Conservation (phyloP, 1,140 invertebrate species). For the Zophobas morio region DNA sequence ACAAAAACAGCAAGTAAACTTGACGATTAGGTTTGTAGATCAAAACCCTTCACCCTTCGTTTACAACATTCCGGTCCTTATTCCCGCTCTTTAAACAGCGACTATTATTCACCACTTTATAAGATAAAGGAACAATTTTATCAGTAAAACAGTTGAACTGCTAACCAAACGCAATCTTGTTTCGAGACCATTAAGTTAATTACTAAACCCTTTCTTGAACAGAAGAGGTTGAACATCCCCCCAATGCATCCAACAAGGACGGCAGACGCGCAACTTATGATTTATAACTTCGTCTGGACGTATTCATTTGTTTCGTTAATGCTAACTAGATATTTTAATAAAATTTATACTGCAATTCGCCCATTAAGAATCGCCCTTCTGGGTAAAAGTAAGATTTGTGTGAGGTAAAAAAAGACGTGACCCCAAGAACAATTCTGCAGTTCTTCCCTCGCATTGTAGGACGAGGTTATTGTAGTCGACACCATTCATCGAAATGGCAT, state of each 20-base stretch:
- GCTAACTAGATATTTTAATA: conserved; percentile 46
- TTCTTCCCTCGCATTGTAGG: neutral
- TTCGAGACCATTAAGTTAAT: conserved; percentile 68
- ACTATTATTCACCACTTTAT: conserved; percentile 61
- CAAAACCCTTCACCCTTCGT: neutral
- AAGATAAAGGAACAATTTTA: conserved; percentile 67
- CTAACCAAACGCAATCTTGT: conserved; percentile 68
- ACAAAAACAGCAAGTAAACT: neutral
- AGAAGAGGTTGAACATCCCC: conserved; percentile 43
- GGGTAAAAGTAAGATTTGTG: conserved; percentile 21
- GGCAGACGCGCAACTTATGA: conserved; percentile 19
- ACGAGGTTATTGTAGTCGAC: conserved; percentile 31
- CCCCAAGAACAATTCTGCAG: neutral
- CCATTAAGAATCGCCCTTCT: conserved; percentile 24
- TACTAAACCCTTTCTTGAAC: conserved; percentile 65
- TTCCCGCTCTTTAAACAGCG: conserved; percentile 23
- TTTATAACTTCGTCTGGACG: conserved; percentile 37
- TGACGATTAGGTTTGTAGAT: conserved; percentile 16
- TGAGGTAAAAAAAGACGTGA: conserved; percentile 27
- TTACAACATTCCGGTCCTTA: neutral
- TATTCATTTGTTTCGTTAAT: conserved; percentile 47
- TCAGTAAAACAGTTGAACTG: conserved; percentile 66
- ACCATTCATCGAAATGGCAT: conserved; percentile 52
- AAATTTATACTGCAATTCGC: conserved; percentile 43
- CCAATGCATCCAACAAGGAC: conserved; percentile 7